A percentile compares a stretch with the other conserved stretches of the same genome.
These are phyloP conservation scores for Amphipyra tragopoginis DNA, from an alignment of 2,888 invertebrate species.

Conservation along the genomic window DNA sequence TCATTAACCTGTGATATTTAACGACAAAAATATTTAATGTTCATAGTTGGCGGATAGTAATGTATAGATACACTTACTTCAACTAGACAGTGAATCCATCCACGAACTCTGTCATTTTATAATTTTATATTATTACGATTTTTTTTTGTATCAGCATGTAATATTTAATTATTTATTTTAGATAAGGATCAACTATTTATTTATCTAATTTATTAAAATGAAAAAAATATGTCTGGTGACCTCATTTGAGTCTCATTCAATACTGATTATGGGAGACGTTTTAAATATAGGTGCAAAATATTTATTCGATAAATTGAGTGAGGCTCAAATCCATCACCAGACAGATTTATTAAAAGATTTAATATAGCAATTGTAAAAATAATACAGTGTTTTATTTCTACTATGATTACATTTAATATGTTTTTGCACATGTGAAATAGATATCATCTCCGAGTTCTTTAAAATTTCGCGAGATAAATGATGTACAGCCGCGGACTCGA, in stretches of 20 bases:
- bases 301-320: constrained; percentile 82
- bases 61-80: constrained; percentile 59
- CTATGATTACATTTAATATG: too few species aligned
- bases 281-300: constrained; percentile 86
- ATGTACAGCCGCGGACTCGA: too few species aligned
- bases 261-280: constrained; percentile 80
- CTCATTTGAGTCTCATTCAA: constrained; percentile 76
- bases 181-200: constrained; percentile 79
- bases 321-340: constrained; percentile 71
- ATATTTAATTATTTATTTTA: constrained; percentile 73
- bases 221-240: constrained; percentile 60
- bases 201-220: constrained; percentile 70
- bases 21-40: constrained; percentile 69
- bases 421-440: too few species aligned
- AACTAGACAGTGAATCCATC: constrained; percentile 63
- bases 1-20: constrained; percentile 85
- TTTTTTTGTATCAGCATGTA: constrained; percentile 70
- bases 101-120: constrained; percentile 69
- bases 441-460: too few species aligned
- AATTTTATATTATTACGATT: constrained; percentile 73
- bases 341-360: constrained; percentile 58
- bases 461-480: too few species aligned
- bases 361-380: constrained; percentile 61
- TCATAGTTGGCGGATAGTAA: constrained; percentile 78
- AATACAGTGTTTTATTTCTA: constrained; percentile 16